Percentiles rank a stretch among this genome's conserved stretches.
These are phyloP conservation scores for Gambusia affinis DNA, from an alignment of 2,113 vertebrate species.

Conservation along the genomic window DNA sequence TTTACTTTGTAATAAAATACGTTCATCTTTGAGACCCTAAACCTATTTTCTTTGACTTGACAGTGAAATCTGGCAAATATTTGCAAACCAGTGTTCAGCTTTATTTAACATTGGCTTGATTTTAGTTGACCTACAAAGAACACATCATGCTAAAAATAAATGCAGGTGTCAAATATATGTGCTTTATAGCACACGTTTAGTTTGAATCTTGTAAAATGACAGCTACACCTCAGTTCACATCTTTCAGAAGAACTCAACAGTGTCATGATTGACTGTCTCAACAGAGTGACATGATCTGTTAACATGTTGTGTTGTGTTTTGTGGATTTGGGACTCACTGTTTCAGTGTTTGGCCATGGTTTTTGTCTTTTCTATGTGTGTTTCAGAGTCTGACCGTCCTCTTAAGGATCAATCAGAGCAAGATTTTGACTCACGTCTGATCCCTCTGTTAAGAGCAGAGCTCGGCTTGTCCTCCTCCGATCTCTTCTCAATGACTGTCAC, in stretches of 20 bases:
- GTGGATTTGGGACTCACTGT: not conserved
- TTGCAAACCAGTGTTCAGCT: not conserved
- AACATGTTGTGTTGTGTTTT: not conserved
- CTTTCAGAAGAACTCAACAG: not conserved
- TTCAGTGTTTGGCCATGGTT: not conserved
- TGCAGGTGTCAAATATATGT: not conserved
- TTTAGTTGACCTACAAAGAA: not conserved
- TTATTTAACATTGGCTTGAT: too few species aligned
- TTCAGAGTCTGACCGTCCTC: slow-evolving; percentile 70
- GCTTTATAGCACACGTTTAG: not conserved
- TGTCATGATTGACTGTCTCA: too few species aligned
- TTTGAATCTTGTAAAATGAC: not conserved
- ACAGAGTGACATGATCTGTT: not conserved
- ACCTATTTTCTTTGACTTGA: too few species aligned
- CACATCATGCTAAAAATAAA: not conserved
- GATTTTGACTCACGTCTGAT: slow-evolving; percentile 64
- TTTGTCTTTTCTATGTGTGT: slow-evolving; percentile 23
- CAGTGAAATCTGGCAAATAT: not conserved
- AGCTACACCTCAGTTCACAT: too few species aligned
- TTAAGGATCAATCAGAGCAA: slow-evolving; percentile 45
- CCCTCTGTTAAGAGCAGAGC: slow-evolving; percentile 72
- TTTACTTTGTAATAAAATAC: too few species aligned
- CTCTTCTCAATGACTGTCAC: slow-evolving; percentile 81
- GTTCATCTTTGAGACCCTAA: too few species aligned
- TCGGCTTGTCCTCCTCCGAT: slow-evolving; percentile 69